phyloP scores from a whole-genome alignment of 2,113 vertebrate genomes.

The Lanius collurio region DNA sequence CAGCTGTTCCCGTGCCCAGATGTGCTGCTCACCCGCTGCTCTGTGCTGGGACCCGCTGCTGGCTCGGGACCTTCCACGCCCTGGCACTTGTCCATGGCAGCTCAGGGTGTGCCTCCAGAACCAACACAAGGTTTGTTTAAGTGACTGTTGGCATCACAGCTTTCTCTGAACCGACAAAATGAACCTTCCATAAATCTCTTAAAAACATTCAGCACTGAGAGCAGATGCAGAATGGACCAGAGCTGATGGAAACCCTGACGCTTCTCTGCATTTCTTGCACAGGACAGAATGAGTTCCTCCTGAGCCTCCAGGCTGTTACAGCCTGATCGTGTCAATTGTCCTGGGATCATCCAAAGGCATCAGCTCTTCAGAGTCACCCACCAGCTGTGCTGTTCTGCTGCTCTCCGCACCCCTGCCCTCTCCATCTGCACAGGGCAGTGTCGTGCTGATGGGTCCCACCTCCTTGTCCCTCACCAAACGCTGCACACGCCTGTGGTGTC shows the following conservation, averaged over 20 bases:
- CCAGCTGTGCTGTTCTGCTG: neutral
- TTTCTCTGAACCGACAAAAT: neutral
- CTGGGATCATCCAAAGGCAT: neutral
- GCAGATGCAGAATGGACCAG: neutral
- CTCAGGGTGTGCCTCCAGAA: neutral
- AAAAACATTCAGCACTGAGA: neutral
- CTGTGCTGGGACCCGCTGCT: neutral
- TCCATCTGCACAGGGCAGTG: neutral
- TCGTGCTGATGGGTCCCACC: rapidly evolving
- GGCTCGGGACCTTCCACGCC: neutral
- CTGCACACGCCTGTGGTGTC: rapidly evolving
- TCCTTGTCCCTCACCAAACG: neutral
- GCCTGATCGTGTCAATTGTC: rapidly evolving
- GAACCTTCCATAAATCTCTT: neutral
- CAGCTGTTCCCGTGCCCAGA: neutral
- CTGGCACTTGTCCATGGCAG: neutral
- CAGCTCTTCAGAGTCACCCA: neutral
- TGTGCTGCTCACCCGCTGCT: neutral
- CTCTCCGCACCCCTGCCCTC: neutral
- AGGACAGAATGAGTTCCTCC: neutral
- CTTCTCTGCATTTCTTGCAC: neutral
- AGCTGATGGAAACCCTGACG: neutral
- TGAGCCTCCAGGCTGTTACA: neutral
- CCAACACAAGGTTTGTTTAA: neutral
- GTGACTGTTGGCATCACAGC: neutral